phyloP scores from a whole-genome alignment of 2,113 vertebrate species.

The Atlantisia rogersi region DNA sequence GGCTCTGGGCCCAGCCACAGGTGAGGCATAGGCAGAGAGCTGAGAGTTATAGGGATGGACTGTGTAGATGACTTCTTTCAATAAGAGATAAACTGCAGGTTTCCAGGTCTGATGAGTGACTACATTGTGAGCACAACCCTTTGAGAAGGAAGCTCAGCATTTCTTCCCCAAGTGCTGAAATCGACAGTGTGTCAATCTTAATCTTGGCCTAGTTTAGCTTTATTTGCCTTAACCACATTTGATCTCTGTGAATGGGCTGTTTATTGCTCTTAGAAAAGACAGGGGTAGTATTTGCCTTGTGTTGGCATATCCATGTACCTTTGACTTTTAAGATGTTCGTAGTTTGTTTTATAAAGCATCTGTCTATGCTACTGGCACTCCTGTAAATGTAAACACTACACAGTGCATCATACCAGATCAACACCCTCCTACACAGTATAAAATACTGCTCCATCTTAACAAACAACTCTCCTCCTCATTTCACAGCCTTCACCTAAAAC shows the following conservation, averaged over 20 bases:
- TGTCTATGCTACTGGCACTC: background rate
- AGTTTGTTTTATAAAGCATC: slow-evolving; percentile 21
- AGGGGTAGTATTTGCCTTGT: background rate
- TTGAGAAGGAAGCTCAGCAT: background rate
- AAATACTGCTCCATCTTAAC: background rate
- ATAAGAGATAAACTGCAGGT: background rate
- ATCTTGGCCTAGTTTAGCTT: slow-evolving; percentile 9
- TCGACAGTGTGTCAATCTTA: background rate
- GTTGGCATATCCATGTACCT: background rate
- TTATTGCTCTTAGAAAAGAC: slow-evolving; percentile 6
- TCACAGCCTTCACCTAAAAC: background rate
- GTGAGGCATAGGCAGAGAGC: background rate
- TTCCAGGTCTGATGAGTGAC: background rate
- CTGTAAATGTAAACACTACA: slow-evolving; percentile 6
- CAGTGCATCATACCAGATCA: background rate
- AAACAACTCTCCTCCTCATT: background rate
- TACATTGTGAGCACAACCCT: background rate
- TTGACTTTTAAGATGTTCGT: background rate
- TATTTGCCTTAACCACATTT: slow-evolving; percentile 21
- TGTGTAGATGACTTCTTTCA: background rate
- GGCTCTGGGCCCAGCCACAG: background rate
- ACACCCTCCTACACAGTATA: background rate
- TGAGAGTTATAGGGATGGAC: background rate
- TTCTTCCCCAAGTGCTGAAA: slow-evolving; percentile 9
- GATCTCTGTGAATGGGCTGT: background rate